A percentile compares a stretch with the other conserved stretches of the same genome.
Evolutionary conservation across 2,113 vertebrate genomes (phyloP).

Genomic region (Nothocercus nigrocapillus): DNA sequence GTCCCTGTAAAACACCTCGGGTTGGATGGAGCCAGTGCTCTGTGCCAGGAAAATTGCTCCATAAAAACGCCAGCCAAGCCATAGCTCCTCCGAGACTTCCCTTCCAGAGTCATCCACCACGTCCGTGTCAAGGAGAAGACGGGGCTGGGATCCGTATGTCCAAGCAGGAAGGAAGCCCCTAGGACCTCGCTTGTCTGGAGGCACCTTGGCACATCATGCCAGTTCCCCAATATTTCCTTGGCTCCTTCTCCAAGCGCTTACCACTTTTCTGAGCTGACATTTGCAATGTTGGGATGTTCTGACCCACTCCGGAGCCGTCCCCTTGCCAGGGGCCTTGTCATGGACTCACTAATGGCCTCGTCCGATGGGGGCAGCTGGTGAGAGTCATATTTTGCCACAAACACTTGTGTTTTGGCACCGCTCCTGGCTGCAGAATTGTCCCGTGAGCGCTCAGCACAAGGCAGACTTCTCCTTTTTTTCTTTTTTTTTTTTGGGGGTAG

Average conservation of each 20-base stretch:
- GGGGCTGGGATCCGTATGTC: background rate
- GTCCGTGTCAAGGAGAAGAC: background rate
- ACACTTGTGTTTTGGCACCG: background rate
- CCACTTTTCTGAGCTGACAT: background rate
- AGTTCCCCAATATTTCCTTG: conserved; percentile 25
- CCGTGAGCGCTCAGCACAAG: background rate
- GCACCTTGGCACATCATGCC: background rate
- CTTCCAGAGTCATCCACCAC: background rate
- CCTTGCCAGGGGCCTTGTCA: background rate
- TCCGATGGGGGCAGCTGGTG: background rate
- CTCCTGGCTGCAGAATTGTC: background rate
- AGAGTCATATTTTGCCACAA: background rate
- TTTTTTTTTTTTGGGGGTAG: conserved; percentile 21
- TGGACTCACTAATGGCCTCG: background rate
- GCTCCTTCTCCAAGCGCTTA: background rate
- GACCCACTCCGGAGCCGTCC: background rate
- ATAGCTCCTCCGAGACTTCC: background rate
- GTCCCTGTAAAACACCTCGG: background rate
- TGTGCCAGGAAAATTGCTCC: background rate
- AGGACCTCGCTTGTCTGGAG: background rate
- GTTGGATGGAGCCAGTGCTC: accelerated
- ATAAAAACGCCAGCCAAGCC: background rate
- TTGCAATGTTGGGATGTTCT: background rate
- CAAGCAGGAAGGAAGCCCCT: background rate
- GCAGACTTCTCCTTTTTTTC: conserved; percentile 22